Base-by-base conservation (phyloP, 2,888 invertebrate genomes). In the Oligia strigilis region DNA sequence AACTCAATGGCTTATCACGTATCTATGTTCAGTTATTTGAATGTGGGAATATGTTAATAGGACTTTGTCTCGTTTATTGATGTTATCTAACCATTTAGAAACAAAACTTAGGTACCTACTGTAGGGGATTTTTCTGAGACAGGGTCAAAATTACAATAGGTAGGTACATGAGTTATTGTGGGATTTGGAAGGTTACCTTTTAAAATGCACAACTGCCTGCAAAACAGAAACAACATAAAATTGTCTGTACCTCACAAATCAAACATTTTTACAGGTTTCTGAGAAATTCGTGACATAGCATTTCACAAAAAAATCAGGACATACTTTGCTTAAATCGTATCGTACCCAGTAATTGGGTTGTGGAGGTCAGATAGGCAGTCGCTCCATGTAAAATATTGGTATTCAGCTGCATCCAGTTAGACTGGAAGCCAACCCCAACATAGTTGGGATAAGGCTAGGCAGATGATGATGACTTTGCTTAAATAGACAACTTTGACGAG, bases 21-120 rank as follows among this genome's bases (percentile, higher is more conserved):
- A 82, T 76, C 6, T 52, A 64, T 13, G n/a, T 83, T 74, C 46
- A 60, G 29, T 66, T 62, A 65, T 70, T 70, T 86, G 23, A 82
- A 75, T 58, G 40, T 46, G 40, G 23, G 14, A 62, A 66, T 67
- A 65, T 70, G 23, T n/a, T 62, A 80, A 65, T 43, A 64, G 52
- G 46, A 75, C 29, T 72, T 72, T 84, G 74, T 87, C 71, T 87
- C 76, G 8, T 65, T 70, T 29, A 67, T 65, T 81, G 64, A 58
- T 58, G 36, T 65, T 70, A 46, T 58, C 5, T 23, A 60, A 4
- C 17, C 23, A 36, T 78, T 11, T 43, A 11, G 46, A 55, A 62
- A 77, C 29, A 62, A 52, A 43, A 46, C 8, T 14, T 36, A n/a
- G 58, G 11, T 40, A n/a, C 23, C 4, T n/a, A 66, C 8, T 55